Percentiles rank a stretch among this genome's conserved stretches.
Evolutionary conservation across 1,140 invertebrate genomes (phyloP).

Genomic region (Drosophila pallidifrons): DNA sequence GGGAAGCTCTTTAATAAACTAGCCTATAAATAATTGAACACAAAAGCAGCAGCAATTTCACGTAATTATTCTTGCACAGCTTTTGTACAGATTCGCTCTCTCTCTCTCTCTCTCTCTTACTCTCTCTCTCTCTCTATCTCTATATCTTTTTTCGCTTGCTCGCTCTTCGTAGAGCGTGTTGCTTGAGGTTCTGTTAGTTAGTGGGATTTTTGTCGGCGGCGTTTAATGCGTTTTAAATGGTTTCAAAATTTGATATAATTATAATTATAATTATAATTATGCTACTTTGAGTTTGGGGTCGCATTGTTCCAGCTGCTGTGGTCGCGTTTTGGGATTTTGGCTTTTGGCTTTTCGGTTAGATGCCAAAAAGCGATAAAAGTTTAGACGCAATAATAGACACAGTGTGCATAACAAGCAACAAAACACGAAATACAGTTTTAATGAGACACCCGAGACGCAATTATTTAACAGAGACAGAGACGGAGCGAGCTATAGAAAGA

Average conservation of each 20-base stretch:
- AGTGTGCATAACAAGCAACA: slow-evolving; percentile 41
- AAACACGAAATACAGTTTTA: slow-evolving; percentile 41
- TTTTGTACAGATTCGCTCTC: slow-evolving; percentile 7
- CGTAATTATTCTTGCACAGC: slow-evolving; percentile 60
- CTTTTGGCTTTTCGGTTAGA: slow-evolving; percentile 13
- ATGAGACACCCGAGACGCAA: slow-evolving; percentile 53
- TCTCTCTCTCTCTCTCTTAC: slow-evolving; percentile 2
- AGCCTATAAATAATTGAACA: slow-evolving; percentile 81
- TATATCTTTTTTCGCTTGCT: background rate
- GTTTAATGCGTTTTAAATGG: slow-evolving; percentile 84
- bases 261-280: slow-evolving; percentile 62
- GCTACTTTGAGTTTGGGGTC: slow-evolving; percentile 51
- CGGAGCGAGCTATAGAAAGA: slow-evolving; percentile 10
- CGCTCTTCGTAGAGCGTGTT: too few species aligned
- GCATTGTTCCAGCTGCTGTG: slow-evolving; percentile 41
- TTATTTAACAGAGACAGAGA: slow-evolving; percentile 33
- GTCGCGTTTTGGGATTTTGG: background rate
- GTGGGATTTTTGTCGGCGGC: slow-evolving; percentile 51
- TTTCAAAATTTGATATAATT: slow-evolving; percentile 83
- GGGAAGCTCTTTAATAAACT: slow-evolving; percentile 57
- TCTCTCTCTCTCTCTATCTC: background rate
- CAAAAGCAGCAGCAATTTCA: slow-evolving; percentile 65
- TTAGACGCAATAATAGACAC: slow-evolving; percentile 65
- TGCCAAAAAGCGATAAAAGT: slow-evolving; percentile 65
- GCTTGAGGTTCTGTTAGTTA: slow-evolving; percentile 25